Base-by-base conservation (phyloP, 2,888 invertebrate species). In the Drosophila mettleri region DNA sequence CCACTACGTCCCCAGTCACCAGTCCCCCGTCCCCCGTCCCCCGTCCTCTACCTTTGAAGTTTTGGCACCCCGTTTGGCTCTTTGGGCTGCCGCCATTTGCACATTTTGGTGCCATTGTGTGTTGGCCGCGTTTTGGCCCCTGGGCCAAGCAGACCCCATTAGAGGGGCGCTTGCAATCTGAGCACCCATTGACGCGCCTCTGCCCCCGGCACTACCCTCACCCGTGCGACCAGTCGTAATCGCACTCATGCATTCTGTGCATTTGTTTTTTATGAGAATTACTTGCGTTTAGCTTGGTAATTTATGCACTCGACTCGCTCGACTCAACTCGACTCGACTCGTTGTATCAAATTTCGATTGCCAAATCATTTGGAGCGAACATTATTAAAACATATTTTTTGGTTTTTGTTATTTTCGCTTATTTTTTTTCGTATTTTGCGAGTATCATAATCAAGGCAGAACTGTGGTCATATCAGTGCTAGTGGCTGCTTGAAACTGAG, bases 321-420 rank as follows among this genome's bases (percentile, higher is more conserved):
- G 24, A 57, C 66, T 68, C 48, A 31, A 46, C 18, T 18, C 70
- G 52, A 58, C 66, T 68, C 41, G 39, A n/a, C 46, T 59, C 39
- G 31, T 76, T 60, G 73, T 82, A 69, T 82, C 65, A 73, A 64
- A 69, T 88, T 86, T 66, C 65, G 70, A 88, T 83, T 88, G 77
- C 88, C 66, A 80, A 88, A 84, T 75, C 66, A 62, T 57, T 51
- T 51, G 65, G 63, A 80, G 64, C 75, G 74, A 52, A 65, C 80
- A 61, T 77, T 82, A 88, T 78, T 75, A 70, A 85, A 76, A 79
- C 73, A 70, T 53, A 74, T 78, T 67, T 63, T 53, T 49, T 48
- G 31, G 14, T 27, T 52, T 52, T 36, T 43, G 24, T 24, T 20
- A 29, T 39, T 38, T 39, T 53, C 36, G 6, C 16, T 22, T 8